Evolutionary conservation across 2,888 invertebrate species (phyloP).

Genomic region (Listrodromus nycthemerus): DNA sequence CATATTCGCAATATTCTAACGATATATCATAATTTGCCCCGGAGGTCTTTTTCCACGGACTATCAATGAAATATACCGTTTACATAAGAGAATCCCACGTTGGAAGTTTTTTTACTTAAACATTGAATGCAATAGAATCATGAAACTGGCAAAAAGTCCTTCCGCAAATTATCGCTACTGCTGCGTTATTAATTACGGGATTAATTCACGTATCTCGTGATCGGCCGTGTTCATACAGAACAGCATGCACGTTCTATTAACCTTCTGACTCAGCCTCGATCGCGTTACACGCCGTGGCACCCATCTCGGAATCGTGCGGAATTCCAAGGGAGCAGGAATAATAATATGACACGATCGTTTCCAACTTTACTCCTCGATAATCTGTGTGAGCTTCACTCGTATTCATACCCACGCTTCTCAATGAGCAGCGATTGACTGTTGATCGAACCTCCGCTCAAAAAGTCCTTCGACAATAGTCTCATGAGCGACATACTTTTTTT

Average conservation of each 20-base stretch:
- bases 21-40: conserved; percentile 7
- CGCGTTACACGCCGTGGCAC: conserved; percentile 32
- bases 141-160: conserved; percentile 36
- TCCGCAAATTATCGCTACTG: conserved; percentile 18
- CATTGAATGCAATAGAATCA: background rate
- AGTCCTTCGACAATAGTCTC: conserved; percentile 28
- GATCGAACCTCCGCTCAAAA: conserved; percentile 17
- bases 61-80: conserved; percentile 11
- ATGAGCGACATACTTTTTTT: conserved; percentile 8
- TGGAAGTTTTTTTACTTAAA: background rate
- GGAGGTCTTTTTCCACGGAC: conserved; percentile 20
- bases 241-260: conserved; percentile 53
- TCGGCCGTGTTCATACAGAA: conserved; percentile 8
- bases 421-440: conserved; percentile 2
- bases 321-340: conserved; percentile 18
- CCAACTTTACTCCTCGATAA: background rate
- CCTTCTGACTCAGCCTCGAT: conserved; percentile 59
- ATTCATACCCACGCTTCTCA: conserved; percentile 14
- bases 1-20: conserved; percentile 20
- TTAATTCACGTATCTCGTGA: conserved; percentile 37
- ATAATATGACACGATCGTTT: conserved; percentile 6
- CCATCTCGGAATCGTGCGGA: conserved; percentile 39
- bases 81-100: conserved; percentile 25
- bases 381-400: background rate
- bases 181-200: conserved; percentile 43